Conservation (phyloP, 2,113 vertebrate species). For the Shinisaurus crocodilurus region DNA sequence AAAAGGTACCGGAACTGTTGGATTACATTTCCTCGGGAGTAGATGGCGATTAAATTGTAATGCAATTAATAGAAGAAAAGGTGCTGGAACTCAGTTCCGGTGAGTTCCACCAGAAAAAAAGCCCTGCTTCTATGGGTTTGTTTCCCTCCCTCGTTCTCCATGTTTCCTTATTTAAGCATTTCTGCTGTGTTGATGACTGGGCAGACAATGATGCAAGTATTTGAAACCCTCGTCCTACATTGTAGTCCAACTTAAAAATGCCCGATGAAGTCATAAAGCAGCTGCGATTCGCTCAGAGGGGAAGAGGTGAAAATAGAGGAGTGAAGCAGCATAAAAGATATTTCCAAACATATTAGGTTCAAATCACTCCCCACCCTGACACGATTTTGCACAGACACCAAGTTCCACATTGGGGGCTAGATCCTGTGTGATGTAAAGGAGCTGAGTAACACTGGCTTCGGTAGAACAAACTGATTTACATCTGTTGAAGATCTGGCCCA, state of each 20-base stretch:
- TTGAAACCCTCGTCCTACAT: neutral
- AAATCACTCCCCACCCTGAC: neutral
- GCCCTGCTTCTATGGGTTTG: neutral
- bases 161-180: constrained; percentile 3
- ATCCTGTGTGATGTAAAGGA: constrained; percentile 12
- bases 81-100: no score
- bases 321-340: constrained; percentile 30
- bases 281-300: constrained; percentile 37
- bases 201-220: neutral
- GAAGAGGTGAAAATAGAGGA: constrained; percentile 48
- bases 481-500: neutral
- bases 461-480: accelerated
- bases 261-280: constrained; percentile 32
- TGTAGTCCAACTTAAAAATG: constrained; percentile 17
- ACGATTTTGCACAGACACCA: neutral
- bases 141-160: neutral
- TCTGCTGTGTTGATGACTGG: neutral
- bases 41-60: no score
- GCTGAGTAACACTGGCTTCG: neutral
- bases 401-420: constrained; percentile 26
- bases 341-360: constrained; percentile 28
- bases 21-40: no score
- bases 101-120: no score
- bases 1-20: no score
- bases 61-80: no score